These are phyloP conservation scores for Callosobruchus maculatus DNA, from an alignment of 2,888 invertebrate genomes.

Conservation along the genomic window DNA sequence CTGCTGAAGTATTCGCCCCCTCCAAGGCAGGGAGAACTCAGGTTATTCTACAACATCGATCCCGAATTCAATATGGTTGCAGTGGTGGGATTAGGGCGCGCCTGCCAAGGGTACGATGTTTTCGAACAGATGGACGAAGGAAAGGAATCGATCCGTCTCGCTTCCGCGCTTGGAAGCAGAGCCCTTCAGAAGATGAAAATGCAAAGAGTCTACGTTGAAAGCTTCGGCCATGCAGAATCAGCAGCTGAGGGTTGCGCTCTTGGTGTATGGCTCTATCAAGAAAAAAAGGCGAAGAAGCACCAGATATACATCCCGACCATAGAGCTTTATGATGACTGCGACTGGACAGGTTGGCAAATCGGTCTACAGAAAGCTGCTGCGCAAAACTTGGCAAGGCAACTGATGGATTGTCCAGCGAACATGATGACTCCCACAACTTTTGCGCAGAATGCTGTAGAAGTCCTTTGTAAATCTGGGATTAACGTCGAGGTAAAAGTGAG, in stretches of 20 bases:
- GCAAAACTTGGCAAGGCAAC: conserved; percentile 72
- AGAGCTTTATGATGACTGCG: conserved; percentile 61
- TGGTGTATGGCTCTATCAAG: conserved; percentile 67
- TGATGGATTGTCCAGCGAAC: conserved; percentile 81
- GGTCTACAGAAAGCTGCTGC: conserved; percentile 71
- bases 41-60: conserved; percentile 64
- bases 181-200: conserved; percentile 56
- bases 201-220: conserved; percentile 64
- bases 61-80: conserved; percentile 63
- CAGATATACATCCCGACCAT: conserved; percentile 47
- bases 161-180: conserved; percentile 37
- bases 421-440: conserved; percentile 74
- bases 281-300: conserved; percentile 51
- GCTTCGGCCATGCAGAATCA: conserved; percentile 73
- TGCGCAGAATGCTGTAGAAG: conserved; percentile 62
- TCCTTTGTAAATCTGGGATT: conserved; percentile 51
- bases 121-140: conserved; percentile 71
- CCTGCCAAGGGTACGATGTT: conserved; percentile 63
- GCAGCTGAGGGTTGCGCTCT: conserved; percentile 75
- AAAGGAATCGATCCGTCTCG: conserved; percentile 69
- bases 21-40: conserved; percentile 53
- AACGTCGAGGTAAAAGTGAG: conserved; percentile 64
- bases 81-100: conserved; percentile 70
- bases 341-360: conserved; percentile 67
- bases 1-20: conserved; percentile 47